phyloP scores from a whole-genome alignment of 1,140 invertebrate species.

The Dreissena polymorpha region DNA sequence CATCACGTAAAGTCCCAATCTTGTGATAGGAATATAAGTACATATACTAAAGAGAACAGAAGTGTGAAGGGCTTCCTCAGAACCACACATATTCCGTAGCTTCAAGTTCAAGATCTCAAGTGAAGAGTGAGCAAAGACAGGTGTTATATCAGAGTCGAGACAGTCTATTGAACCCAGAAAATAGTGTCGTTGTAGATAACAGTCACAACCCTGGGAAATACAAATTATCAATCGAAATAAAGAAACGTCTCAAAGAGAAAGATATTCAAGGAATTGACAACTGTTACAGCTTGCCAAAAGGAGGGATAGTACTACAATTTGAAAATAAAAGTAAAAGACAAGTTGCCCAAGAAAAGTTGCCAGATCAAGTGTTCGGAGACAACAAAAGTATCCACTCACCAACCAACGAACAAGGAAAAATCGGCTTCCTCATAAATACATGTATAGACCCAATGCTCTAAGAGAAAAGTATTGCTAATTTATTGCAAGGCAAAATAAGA shows the following conservation, averaged over 20 bases:
- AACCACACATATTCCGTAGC: too few species aligned
- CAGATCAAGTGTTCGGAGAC: neutral
- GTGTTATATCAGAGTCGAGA: too few species aligned
- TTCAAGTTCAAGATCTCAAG: too few species aligned
- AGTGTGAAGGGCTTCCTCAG: too few species aligned
- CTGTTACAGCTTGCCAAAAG: conserved; percentile 11
- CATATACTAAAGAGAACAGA: too few species aligned
- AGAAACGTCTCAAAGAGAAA: neutral
- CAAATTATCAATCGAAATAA: too few species aligned
- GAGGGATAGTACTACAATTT: conserved; percentile 16
- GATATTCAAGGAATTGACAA: neutral
- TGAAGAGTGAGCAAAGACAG: too few species aligned
- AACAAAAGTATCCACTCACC: conserved; percentile 3
- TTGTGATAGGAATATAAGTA: too few species aligned
- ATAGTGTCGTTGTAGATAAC: too few species aligned
- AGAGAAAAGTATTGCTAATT: neutral
- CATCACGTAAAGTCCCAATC: too few species aligned
- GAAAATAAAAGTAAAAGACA: neutral
- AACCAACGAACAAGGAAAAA: neutral
- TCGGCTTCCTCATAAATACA: conserved; percentile 9
- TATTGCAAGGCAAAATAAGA: neutral
- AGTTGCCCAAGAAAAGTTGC: neutral
- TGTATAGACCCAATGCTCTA: neutral
- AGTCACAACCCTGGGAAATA: too few species aligned
- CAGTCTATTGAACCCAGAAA: too few species aligned